Base-by-base conservation (phyloP, 2,113 vertebrate genomes). In the Chrysemys picta region DNA sequence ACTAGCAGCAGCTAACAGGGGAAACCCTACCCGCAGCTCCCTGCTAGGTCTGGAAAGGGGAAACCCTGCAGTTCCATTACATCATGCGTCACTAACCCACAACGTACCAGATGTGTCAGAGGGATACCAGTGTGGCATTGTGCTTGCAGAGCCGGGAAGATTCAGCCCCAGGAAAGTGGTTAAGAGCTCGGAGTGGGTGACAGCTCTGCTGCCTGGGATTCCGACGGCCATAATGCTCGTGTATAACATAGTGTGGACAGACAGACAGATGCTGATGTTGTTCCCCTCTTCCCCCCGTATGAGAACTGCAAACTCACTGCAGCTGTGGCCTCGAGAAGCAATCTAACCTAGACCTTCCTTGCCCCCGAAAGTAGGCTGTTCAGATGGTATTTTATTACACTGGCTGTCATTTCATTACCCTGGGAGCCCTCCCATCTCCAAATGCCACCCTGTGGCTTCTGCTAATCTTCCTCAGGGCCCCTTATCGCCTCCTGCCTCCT, bases 381-480 rank as follows among this genome's bases (percentile, higher is more conserved):
- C 57, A 80, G 31, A 83, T 78, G 80, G 45, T 38, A 2, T 53
- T 80, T 52, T 22, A 24, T 27, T 53, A 1, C 47, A 1, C 22
- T 8, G 57, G 57, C 0, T 8, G 53, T 81, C 16, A 9, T 22
- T 86, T 10, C 22, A 4, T 75, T 27, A 6, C 69, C 45, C 86
- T n/a, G 8, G 38, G 2, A 17, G 62, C 75, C 54, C 10, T 56
- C 13, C 1, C 13, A 8, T 10, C 21, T 78, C 95, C 47, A 25
- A 69, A 0, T 13, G 1, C 80, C 12, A 0, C 4, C 27, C 79
- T 2, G 4, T 6, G 0, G 21, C 0, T 31, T 72, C 35, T 85
- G 4, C 81, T 84, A 21, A 0, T 72, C 35, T 49, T 50, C 89
- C 54, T 52, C 35, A 22, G 47, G 38, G 82, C n/a, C 65, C 65